Evolutionary conservation across 2,888 invertebrate genomes (phyloP).

Genomic region (Lacanobia wlatinum): DNA sequence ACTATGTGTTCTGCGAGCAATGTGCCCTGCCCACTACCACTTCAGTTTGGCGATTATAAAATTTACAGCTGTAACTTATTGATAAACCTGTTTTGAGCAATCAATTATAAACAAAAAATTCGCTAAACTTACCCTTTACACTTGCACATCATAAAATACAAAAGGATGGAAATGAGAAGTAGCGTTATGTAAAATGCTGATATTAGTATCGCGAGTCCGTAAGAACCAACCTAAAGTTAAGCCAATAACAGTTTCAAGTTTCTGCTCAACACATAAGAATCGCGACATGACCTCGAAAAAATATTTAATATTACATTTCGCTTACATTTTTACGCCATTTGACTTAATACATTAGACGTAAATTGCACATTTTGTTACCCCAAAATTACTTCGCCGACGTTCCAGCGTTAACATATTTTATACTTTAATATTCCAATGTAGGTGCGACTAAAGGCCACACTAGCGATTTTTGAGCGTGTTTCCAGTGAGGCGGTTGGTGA

Average conservation of each 20-base stretch:
- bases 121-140: too few species aligned
- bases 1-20: too few species aligned
- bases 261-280: slow-evolving; percentile 10
- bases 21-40: too few species aligned
- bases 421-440: slow-evolving; percentile 47
- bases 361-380: slow-evolving; percentile 76
- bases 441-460: slow-evolving; percentile 9
- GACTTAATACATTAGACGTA: slow-evolving; percentile 81
- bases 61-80: not conserved
- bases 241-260: slow-evolving; percentile 20
- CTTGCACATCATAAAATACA: not conserved
- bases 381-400: slow-evolving; percentile 63
- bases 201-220: not conserved
- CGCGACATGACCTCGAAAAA: slow-evolving; percentile 67
- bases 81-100: not conserved
- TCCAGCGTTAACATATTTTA: slow-evolving; percentile 55
- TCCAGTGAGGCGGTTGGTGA: not conserved
- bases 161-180: not conserved
- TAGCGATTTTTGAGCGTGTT: not conserved
- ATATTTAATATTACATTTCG: slow-evolving; percentile 73
- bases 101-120: too few species aligned
- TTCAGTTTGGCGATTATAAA: too few species aligned
- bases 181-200: not conserved
- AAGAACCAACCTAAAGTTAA: slow-evolving; percentile 5
- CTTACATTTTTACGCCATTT: slow-evolving; percentile 76